These are phyloP conservation scores for Platerodrilus igneus DNA, from an alignment of 2,888 invertebrate genomes.

Conservation along the genomic window DNA sequence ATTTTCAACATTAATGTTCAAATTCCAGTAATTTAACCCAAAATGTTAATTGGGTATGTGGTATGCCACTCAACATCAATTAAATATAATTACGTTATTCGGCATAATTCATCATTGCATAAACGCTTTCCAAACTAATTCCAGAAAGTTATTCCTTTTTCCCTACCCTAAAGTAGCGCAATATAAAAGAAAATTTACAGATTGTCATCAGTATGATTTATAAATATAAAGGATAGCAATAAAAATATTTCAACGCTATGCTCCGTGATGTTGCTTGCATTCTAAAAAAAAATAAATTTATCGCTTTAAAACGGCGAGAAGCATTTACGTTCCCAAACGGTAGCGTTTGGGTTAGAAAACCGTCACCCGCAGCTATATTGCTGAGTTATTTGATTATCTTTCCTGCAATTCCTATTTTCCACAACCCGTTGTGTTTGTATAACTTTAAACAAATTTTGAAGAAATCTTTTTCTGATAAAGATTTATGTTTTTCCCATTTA, in stretches of 20 bases:
- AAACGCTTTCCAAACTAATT: too few relatives aligned
- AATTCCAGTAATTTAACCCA: too few relatives aligned
- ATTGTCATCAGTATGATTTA: conserved; percentile 29
- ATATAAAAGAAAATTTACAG: conserved; percentile 22
- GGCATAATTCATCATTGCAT: too few relatives aligned
- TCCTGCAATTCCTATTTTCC: conserved; percentile 30
- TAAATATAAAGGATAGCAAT: conserved; percentile 28
- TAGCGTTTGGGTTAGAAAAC: conserved; percentile 21
- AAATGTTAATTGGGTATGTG: too few relatives aligned
- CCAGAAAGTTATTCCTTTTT: too few relatives aligned
- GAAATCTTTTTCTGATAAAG: conserved; percentile 22
- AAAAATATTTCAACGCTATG: conserved; percentile 32
- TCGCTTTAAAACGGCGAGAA: conserved; percentile 28
- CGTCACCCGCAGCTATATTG: conserved; percentile 32
- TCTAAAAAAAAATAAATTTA: conserved; percentile 31
- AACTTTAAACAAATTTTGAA: conserved; percentile 22
- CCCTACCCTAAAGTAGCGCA: too few relatives aligned
- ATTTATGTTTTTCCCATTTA: conserved; percentile 14
- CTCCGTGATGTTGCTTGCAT: conserved; percentile 30
- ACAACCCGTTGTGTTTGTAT: conserved; percentile 21
- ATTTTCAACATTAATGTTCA: too few relatives aligned
- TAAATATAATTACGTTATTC: too few relatives aligned
- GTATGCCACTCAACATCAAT: too few relatives aligned
- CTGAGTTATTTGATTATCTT: conserved; percentile 37
- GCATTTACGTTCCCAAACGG: conserved; percentile 18